Evolutionary conservation across 1,140 invertebrate species (phyloP).

Genomic region (Sycobia sp.): DNA sequence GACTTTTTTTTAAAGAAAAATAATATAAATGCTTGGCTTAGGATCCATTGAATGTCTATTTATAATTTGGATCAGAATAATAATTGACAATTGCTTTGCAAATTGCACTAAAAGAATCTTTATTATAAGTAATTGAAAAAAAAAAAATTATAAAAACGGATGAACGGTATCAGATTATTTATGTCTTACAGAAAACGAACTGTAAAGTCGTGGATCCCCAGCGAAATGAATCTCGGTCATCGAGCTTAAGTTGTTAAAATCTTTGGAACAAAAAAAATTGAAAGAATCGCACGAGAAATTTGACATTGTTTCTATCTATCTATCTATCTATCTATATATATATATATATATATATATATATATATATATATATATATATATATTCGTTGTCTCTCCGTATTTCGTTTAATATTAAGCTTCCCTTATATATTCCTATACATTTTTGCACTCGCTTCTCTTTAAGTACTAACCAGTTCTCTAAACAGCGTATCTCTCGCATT

Average conservation of each 20-base stretch:
- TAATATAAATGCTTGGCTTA: conserved; percentile 11
- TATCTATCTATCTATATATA: no score
- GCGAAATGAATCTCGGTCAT: conserved; percentile 5
- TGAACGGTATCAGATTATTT: no score
- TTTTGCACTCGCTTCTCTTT: conserved; percentile 38
- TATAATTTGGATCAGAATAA: not conserved
- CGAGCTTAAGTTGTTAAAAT: conserved; percentile 13
- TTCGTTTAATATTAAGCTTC: conserved; percentile 7
- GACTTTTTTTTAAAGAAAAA: conserved; percentile 23
- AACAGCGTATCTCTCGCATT: conserved; percentile 15
- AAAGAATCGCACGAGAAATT: conserved; percentile 31
- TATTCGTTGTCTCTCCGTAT: conserved; percentile 16
- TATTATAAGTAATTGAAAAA: no score
- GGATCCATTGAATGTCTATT: conserved; percentile 11
- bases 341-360: no score
- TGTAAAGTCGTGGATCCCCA: not conserved
- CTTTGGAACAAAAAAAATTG: conserved; percentile 32
- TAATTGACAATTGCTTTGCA: not conserved
- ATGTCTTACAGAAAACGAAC: no score
- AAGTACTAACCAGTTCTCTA: conserved; percentile 48
- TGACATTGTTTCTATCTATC: conserved; percentile 1
- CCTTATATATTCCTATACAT: conserved; percentile 3
- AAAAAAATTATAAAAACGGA: no score
- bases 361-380: no score
- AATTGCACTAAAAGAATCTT: conserved; percentile 12